These are phyloP conservation scores for Rhagoletis pomonella DNA, from an alignment of 1,140 invertebrate species.

Conservation along the genomic window DNA sequence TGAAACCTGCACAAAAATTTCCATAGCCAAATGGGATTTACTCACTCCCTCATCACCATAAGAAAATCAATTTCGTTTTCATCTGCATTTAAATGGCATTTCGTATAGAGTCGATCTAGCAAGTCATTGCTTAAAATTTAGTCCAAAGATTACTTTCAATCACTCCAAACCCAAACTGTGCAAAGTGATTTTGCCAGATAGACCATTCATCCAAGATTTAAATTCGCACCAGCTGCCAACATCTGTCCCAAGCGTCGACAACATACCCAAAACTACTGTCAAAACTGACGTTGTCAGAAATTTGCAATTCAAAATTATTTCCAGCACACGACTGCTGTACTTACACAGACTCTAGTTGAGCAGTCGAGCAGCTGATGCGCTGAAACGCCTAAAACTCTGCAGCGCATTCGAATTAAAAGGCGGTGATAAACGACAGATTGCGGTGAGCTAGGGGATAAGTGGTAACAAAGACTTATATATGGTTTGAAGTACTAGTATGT, in stretches of 20 bases:
- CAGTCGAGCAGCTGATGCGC: conserved; percentile 33
- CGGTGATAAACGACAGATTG: conserved; percentile 17
- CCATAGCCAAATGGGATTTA: conserved; percentile 44
- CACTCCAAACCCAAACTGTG: background rate
- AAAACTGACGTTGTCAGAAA: conserved; percentile 52
- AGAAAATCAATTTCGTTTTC: conserved; percentile 46
- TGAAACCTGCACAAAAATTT: conserved; percentile 1
- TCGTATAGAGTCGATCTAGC: background rate
- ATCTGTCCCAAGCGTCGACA: conserved; percentile 15
- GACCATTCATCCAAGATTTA: conserved; percentile 15
- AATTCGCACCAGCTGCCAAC: conserved; percentile 34
- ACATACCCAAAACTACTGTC: conserved; percentile 31
- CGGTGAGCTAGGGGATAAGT: background rate
- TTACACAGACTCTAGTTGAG: background rate
- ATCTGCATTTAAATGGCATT: conserved; percentile 47
- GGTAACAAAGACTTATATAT: background rate
- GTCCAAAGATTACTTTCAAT: conserved; percentile 37
- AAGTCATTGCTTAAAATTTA: conserved; percentile 48
- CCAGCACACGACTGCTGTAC: background rate
- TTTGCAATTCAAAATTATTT: conserved; percentile 48
- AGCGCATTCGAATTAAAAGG: conserved; percentile 43
- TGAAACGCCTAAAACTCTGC: conserved; percentile 47
- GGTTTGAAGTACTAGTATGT: background rate
- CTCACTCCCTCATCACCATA: background rate
- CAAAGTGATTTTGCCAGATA: conserved; percentile 21